These are phyloP conservation scores for Malthinus flaveolus DNA, from an alignment of 2,888 invertebrate species.

Conservation along the genomic window DNA sequence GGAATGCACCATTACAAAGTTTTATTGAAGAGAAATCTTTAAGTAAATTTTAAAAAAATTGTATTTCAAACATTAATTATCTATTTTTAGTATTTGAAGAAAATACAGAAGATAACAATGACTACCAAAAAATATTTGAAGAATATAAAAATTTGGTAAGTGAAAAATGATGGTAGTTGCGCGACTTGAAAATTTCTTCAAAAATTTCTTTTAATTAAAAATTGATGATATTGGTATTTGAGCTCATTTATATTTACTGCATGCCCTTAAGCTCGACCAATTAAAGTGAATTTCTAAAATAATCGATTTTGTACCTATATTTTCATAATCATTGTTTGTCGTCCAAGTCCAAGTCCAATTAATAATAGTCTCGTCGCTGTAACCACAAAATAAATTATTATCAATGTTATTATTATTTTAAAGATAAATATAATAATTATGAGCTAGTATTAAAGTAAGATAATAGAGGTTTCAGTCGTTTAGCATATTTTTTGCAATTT, in stretches of 20 bases:
- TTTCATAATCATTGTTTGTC: too few species aligned
- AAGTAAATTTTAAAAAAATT: conserved; percentile 60
- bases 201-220: not conserved
- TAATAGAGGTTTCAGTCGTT: too few species aligned
- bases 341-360: too few species aligned
- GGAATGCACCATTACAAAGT: conserved; percentile 88
- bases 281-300: too few species aligned
- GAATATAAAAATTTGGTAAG: conserved; percentile 85
- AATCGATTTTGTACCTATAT: too few species aligned
- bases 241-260: not conserved
- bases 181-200: not conserved
- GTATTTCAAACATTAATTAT: conserved; percentile 5
- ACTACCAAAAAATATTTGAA: conserved; percentile 77
- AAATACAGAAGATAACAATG: conserved; percentile 69
- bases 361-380: too few species aligned
- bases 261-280: not conserved
- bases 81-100: conserved; percentile 82
- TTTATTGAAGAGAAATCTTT: conserved; percentile 93
- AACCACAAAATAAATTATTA: too few species aligned
- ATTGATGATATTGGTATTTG: not conserved
- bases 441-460: too few species aligned
- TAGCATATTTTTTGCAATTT: conserved; percentile 5
- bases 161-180: not conserved
- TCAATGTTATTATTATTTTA: conserved; percentile 8
- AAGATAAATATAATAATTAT: not conserved